Evolutionary conservation across 2,113 vertebrate genomes (phyloP).

Genomic region (Pseudorasbora parva): DNA sequence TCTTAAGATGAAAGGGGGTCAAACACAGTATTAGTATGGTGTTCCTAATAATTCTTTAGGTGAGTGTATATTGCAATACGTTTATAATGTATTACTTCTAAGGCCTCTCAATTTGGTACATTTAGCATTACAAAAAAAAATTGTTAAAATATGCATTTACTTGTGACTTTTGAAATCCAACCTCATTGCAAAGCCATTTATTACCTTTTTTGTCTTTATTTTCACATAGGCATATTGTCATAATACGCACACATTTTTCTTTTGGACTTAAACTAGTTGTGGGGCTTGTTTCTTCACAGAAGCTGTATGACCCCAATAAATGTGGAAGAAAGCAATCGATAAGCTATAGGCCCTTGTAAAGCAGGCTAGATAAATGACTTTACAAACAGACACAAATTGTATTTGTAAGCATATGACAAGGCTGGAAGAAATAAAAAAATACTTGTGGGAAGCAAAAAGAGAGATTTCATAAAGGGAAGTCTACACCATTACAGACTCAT

Average conservation of each 20-base stretch:
- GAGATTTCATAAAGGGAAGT: slow-evolving; percentile 13
- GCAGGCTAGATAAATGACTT: slow-evolving; percentile 62
- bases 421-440: neutral
- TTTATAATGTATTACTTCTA: no score
- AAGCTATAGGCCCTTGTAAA: slow-evolving; percentile 55
- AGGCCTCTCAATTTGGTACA: no score
- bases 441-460: slow-evolving; percentile 23
- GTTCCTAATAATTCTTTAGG: no score
- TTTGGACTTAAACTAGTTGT: slow-evolving; percentile 19
- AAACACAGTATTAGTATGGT: no score
- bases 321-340: slow-evolving; percentile 58
- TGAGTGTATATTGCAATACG: no score
- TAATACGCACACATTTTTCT: slow-evolving; percentile 23
- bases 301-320: slow-evolving; percentile 60
- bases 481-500: neutral
- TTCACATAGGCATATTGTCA: neutral
- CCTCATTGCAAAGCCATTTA: no score
- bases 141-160: no score
- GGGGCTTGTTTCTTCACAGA: slow-evolving; percentile 26
- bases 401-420: slow-evolving; percentile 50
- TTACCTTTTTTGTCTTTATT: slow-evolving; percentile 11
- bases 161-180: no score
- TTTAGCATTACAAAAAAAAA: no score
- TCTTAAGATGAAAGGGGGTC: no score
- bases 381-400: slow-evolving; percentile 57